Evolutionary conservation across 2,113 vertebrate species (phyloP).

Genomic region (Chunga burmeisteri): DNA sequence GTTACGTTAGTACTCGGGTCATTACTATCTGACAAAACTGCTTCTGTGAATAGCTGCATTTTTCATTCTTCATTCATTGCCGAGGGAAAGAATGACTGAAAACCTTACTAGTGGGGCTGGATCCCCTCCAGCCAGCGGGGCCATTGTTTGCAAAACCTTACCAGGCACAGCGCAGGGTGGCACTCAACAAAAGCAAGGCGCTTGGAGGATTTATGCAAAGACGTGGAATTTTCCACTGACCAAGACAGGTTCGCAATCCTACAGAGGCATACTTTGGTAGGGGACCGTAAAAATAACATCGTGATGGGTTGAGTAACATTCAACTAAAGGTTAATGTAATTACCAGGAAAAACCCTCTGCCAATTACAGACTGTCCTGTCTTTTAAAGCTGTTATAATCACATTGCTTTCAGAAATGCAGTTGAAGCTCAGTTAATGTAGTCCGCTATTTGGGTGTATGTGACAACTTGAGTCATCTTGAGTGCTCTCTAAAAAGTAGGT

Average conservation of each 20-base stretch:
- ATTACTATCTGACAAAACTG: constrained; percentile 3
- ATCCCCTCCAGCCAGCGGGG: constrained; percentile 1
- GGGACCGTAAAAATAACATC: background rate
- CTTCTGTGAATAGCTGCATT: constrained; percentile 35
- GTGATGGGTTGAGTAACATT: background rate
- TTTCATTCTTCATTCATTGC: constrained; percentile 64
- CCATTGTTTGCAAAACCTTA: constrained; percentile 37
- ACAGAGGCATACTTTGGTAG: background rate
- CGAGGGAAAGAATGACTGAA: constrained; percentile 6
- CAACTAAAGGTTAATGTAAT: constrained; percentile 34
- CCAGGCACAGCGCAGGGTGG: background rate
- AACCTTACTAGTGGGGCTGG: background rate
- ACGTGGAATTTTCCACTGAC: constrained; percentile 52
- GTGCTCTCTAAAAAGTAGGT: background rate
- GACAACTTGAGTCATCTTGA: background rate
- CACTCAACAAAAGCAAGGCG: background rate
- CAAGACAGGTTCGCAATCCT: background rate
- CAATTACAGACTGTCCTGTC: constrained; percentile 23
- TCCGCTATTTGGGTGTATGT: background rate
- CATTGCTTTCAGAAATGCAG: background rate
- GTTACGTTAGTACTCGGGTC: background rate
- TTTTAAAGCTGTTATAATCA: constrained; percentile 43
- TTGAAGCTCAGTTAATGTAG: background rate
- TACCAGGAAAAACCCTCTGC: background rate
- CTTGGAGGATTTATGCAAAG: background rate